Evolutionary conservation across 53 echinoderm and acorn worm species (phyloP).

Genomic region (Luidia sarsii): DNA sequence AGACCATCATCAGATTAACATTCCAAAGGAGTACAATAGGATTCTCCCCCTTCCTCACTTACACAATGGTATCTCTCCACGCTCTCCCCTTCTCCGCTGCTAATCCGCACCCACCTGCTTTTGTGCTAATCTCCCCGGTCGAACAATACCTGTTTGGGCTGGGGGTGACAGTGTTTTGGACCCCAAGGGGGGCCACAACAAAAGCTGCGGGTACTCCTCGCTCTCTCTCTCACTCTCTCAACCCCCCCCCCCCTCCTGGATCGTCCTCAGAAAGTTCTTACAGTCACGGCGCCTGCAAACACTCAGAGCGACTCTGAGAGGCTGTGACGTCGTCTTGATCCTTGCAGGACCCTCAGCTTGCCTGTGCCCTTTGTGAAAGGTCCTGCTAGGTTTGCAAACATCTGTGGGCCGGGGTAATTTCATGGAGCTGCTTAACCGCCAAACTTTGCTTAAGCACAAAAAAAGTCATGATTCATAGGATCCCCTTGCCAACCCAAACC

Average conservation of each 20-base stretch:
- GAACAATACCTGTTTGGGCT: slow-evolving; percentile 28
- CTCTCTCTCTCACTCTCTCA: not conserved
- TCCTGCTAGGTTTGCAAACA: too few relatives aligned
- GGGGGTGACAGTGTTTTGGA: slow-evolving; percentile 1
- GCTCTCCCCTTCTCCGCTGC: not conserved
- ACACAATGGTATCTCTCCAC: too few relatives aligned
- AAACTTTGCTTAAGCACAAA: too few relatives aligned
- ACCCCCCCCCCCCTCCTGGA: too few relatives aligned
- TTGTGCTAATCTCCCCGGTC: not conserved
- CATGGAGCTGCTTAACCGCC: too few relatives aligned
- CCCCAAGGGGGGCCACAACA: slow-evolving; percentile 1
- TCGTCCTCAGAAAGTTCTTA: too few relatives aligned
- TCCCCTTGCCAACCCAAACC: too few relatives aligned
- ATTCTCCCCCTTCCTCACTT: too few relatives aligned
- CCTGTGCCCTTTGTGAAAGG: too few relatives aligned
- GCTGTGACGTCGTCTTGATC: not conserved
- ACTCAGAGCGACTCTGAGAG: not conserved
- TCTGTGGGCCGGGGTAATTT: too few relatives aligned
- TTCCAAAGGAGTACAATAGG: slow-evolving; percentile 20
- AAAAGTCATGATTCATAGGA: too few relatives aligned
- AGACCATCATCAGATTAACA: slow-evolving; percentile 19
- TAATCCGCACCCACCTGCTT: slow-evolving; percentile 11
- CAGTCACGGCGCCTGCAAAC: not conserved
- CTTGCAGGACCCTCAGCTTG: too few relatives aligned
- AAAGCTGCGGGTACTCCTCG: not conserved